A percentile compares a stretch with the other conserved stretches of the same genome.
These are phyloP conservation scores for Xestoiulus laeticollis DNA, from an alignment of 2,888 invertebrate species.

Conservation along the genomic window DNA sequence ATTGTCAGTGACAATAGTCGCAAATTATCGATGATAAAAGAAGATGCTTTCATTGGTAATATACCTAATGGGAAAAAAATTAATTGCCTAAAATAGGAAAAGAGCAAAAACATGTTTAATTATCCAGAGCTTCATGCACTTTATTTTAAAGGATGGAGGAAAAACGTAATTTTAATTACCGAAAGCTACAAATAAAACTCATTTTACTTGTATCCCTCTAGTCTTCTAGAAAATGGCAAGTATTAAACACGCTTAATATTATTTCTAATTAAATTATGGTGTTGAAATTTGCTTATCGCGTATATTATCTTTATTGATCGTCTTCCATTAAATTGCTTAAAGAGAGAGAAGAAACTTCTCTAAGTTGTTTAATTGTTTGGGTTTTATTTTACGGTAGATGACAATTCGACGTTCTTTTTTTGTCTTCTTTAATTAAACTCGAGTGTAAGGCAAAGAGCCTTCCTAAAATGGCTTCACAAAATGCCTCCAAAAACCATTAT, in stretches of 20 bases:
- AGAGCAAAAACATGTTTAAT: background rate
- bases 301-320: slow-evolving; percentile 19
- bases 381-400: background rate
- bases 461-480: background rate
- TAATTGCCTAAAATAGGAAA: background rate
- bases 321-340: background rate
- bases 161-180: background rate
- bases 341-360: background rate
- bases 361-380: background rate
- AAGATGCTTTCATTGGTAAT: background rate
- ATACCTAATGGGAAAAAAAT: background rate
- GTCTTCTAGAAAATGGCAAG: background rate
- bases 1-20: no score
- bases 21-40: background rate
- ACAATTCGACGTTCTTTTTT: background rate
- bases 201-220: background rate
- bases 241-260: background rate
- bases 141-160: background rate
- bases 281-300: slow-evolving; percentile 14
- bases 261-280: slow-evolving; percentile 12
- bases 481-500: background rate
- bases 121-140: background rate
- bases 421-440: background rate
- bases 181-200: background rate
- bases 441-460: background rate